A percentile compares a stretch with the other conserved stretches of the same genome.
Evolutionary conservation across 2,888 invertebrate genomes (phyloP).

Genomic region (Chrysolina oricalcia): DNA sequence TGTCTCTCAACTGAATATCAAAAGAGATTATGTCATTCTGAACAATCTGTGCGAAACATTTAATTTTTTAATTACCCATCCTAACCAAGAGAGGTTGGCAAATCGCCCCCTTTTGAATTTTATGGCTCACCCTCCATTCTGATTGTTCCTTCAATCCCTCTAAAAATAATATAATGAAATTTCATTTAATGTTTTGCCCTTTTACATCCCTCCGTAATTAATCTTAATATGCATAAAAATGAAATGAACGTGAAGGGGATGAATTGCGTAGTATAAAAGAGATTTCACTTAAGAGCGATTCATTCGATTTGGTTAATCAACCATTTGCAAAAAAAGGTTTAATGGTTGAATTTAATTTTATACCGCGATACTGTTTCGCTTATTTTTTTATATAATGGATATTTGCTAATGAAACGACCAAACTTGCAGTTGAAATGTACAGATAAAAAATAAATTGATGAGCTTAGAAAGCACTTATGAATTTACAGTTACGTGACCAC

Average conservation of each 20-base stretch:
- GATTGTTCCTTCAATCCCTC: conserved; percentile 28
- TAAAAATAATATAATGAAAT: conserved; percentile 38
- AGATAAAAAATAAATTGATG: too few relatives aligned
- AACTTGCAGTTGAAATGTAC: too few relatives aligned
- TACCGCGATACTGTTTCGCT: background rate
- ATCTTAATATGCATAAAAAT: conserved; percentile 45
- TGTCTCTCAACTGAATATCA: background rate
- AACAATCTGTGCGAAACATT: conserved; percentile 1
- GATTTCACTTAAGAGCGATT: conserved; percentile 13
- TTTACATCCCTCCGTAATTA: conserved; percentile 43
- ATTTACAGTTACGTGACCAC: too few relatives aligned
- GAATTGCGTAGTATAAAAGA: conserved; percentile 12
- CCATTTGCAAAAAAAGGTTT: background rate
- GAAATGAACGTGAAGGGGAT: conserved; percentile 33
- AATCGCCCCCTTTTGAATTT: conserved; percentile 31
- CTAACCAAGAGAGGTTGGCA: background rate
- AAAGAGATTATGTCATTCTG: background rate
- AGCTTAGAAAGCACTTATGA: too few relatives aligned
- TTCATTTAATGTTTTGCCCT: conserved; percentile 43
- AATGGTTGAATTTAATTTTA: background rate
- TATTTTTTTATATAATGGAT: too few relatives aligned
- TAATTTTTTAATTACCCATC: conserved; percentile 17
- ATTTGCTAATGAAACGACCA: too few relatives aligned
- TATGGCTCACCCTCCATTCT: conserved; percentile 26
- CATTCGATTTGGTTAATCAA: conserved; percentile 5